Percentiles rank a stretch among this genome's conserved stretches.
These are phyloP conservation scores for Tetanocera ferruginea DNA, from an alignment of 2,888 invertebrate species.

Conservation along the genomic window DNA sequence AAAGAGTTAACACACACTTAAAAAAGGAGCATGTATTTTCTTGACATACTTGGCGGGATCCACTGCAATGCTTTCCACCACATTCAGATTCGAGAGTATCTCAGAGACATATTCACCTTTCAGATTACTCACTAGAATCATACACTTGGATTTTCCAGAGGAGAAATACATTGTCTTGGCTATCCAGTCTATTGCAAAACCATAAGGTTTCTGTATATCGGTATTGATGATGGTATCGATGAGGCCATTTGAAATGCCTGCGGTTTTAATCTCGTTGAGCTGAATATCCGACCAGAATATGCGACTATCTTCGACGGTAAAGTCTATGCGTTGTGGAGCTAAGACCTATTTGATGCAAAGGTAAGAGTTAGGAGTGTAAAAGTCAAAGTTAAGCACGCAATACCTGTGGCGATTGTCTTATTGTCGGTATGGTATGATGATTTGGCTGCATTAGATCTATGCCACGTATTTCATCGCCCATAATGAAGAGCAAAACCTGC, in stretches of 20 bases:
- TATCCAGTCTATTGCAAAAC: conserved; percentile 87
- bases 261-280: conserved; percentile 80
- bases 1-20: not conserved
- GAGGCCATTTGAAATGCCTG: conserved; percentile 77
- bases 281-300: conserved; percentile 86
- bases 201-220: conserved; percentile 72
- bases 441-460: conserved; percentile 83
- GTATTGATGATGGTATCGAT: conserved; percentile 82
- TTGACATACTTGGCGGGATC: conserved; percentile 74
- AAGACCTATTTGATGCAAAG: conserved; percentile 71
- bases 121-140: conserved; percentile 79
- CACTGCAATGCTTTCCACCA: conserved; percentile 78
- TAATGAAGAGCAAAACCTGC: conserved; percentile 82
- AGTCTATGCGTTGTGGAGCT: conserved; percentile 80
- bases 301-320: conserved; percentile 75
- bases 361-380: not conserved
- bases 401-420: conserved; percentile 72
- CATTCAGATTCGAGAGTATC: conserved; percentile 64
- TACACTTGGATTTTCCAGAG: conserved; percentile 71
- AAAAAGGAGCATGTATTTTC: not conserved
- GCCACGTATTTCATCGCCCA: conserved; percentile 84
- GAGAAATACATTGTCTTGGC: conserved; percentile 76
- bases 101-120: conserved; percentile 79
- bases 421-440: conserved; percentile 85
- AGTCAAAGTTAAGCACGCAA: conserved; percentile 14